Percentiles rank a stretch among this genome's conserved stretches.
phyloP scores from a whole-genome alignment of 2,113 vertebrate species.

The Chelonoidis abingdonii region DNA sequence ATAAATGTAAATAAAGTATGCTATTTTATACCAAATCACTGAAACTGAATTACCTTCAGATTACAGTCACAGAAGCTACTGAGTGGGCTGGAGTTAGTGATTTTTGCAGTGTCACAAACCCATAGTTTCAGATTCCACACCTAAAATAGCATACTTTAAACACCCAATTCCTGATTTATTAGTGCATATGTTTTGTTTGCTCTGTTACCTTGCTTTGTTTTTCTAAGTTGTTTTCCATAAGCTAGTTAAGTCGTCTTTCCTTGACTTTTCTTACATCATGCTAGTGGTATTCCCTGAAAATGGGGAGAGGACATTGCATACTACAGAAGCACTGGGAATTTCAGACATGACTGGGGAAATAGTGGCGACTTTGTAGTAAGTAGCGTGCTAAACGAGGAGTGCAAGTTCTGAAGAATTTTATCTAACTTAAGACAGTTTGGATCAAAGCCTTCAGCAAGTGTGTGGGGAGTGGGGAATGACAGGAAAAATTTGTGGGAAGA shows the following conservation, averaged over 20 bases:
- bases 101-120: background rate
- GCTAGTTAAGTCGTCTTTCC: background rate
- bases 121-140: background rate
- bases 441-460: background rate
- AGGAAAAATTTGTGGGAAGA: background rate
- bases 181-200: background rate
- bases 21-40: too few species aligned
- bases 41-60: background rate
- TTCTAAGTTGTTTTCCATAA: background rate
- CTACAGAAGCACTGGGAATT: background rate
- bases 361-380: background rate
- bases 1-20: too few species aligned
- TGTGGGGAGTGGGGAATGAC: background rate
- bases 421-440: background rate
- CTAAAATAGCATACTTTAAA: background rate
- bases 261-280: background rate
- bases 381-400: accelerated
- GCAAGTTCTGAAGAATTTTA: background rate
- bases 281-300: background rate
- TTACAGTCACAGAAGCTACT: background rate
- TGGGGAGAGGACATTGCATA: background rate
- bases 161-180: background rate
- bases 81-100: background rate
- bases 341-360: background rate
- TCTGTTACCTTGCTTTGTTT: background rate